A percentile compares a stretch with the other conserved stretches of the same genome.
Conservation (phyloP, 2,113 vertebrate species). For the Vanacampus margaritifer region DNA sequence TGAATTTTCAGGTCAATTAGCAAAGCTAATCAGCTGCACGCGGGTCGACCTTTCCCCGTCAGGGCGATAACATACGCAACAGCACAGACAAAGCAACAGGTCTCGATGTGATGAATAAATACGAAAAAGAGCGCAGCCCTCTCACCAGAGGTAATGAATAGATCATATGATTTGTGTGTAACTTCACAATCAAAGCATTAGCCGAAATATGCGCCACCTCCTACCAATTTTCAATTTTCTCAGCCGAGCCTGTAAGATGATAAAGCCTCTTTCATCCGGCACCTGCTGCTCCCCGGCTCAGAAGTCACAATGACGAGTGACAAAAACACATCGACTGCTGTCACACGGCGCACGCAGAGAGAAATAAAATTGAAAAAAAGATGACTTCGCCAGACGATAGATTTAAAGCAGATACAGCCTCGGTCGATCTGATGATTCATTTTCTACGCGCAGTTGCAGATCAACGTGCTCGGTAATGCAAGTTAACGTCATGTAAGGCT, state of each 20-base stretch:
- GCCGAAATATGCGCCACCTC: background rate
- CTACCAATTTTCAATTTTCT: slow-evolving; percentile 44
- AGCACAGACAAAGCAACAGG: background rate
- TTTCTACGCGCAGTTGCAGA: slow-evolving; percentile 21
- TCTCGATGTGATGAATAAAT: background rate
- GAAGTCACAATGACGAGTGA: slow-evolving; percentile 33
- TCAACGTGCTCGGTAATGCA: slow-evolving; percentile 5
- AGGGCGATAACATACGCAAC: background rate
- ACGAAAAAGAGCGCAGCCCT: background rate
- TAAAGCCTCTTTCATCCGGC: slow-evolving; percentile 45
- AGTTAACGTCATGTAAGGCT: slow-evolving; percentile 16
- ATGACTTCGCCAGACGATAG: slow-evolving; percentile 37
- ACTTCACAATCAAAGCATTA: background rate
- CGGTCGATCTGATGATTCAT: slow-evolving; percentile 34
- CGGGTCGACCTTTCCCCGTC: background rate
- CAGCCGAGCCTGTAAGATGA: slow-evolving; percentile 46
- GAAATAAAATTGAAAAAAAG: slow-evolving; percentile 25
- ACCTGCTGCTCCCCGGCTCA: slow-evolving; percentile 43
- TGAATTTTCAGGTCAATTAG: background rate
- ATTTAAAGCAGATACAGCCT: slow-evolving; percentile 33
- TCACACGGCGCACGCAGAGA: slow-evolving; percentile 36
- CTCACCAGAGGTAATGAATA: background rate
- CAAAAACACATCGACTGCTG: slow-evolving; percentile 51
- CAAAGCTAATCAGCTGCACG: background rate
- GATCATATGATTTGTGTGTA: background rate